Base-by-base conservation (phyloP, 2,797 vertebrate genomes). In the Bradypus variegatus region DNA sequence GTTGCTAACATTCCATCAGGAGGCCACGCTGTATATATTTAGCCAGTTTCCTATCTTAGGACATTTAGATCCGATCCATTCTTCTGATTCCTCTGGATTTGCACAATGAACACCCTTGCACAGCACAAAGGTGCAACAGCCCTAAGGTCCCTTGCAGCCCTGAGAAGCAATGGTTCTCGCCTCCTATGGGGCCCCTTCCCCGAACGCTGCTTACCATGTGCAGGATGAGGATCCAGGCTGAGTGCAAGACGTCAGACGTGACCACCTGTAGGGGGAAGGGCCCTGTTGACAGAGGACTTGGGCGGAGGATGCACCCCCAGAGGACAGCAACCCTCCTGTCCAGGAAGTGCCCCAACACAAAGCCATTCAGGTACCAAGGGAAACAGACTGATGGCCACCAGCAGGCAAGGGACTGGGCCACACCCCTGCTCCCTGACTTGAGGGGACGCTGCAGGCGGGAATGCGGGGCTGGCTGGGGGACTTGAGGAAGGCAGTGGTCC, bases 171-270 rank as follows among this genome's bases (percentile, higher is more conserved):
- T 2, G 33, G n/a, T 31, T 41, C 82, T 12, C 0, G 79, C 48
- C 65, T 64, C 84, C 82, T 9, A 16, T 25, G 14, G 2, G 8
- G 76, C 86, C 33, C 48, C 45, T 8, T 16, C 29, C 62, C 33
- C 1, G 1, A 16, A 18, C 84, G 55, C 31, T 64, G 92, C 98
- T 98, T 94, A 99, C 99, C 91, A 96, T 98, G 97, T 99, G 99
- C 81, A 99, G 96, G 91, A 99, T 98, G 79, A 99, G 98, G 94
- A 99, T 97, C 94, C 97, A 97, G 85, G 98, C 98, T 0, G 97
- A 97, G 16, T 98, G 97, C 86, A 99, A 97, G 78, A 98, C 98
- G 3, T 99, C 99, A 0, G 98, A 97, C 0, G 98, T 98, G 95
- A 99, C 98, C 95, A 99, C 99, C 99, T 99, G 94, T 60, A 77